These are phyloP conservation scores for Bambusicola thoracicus DNA, from an alignment of 2,113 vertebrate genomes.

Conservation along the genomic window DNA sequence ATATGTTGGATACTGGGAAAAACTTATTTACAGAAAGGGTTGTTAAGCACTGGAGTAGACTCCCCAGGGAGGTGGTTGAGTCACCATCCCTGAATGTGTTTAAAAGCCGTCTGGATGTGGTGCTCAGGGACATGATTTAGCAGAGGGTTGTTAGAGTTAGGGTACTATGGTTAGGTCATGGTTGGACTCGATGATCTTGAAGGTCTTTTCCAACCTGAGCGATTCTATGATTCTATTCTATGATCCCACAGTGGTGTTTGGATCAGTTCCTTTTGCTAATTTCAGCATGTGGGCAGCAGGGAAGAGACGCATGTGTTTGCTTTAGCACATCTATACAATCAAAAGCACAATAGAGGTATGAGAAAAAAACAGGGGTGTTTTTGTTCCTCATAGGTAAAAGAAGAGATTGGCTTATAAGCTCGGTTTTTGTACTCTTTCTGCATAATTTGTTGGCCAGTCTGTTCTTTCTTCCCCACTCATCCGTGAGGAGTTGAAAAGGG, in stretches of 20 bases:
- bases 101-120: too few relatives aligned
- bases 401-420: not conserved
- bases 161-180: too few relatives aligned
- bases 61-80: too few relatives aligned
- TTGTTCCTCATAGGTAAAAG: not conserved
- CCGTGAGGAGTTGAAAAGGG: conserved; percentile 21
- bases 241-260: not conserved
- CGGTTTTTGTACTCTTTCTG: not conserved
- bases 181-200: too few relatives aligned
- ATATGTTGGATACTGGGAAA: too few relatives aligned
- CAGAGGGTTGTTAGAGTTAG: too few relatives aligned
- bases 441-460: not conserved
- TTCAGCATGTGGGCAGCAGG: not conserved
- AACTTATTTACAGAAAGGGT: too few relatives aligned
- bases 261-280: not conserved
- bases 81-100: too few relatives aligned
- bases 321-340: not conserved
- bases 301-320: not conserved
- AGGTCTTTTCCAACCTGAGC: too few relatives aligned
- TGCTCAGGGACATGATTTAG: too few relatives aligned
- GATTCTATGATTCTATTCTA: too few relatives aligned
- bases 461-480: not conserved
- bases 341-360: not conserved
- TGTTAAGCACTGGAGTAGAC: too few relatives aligned
- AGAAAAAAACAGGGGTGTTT: not conserved